phyloP scores from a whole-genome alignment of 2,113 vertebrate species.

The Daboia siamensis region DNA sequence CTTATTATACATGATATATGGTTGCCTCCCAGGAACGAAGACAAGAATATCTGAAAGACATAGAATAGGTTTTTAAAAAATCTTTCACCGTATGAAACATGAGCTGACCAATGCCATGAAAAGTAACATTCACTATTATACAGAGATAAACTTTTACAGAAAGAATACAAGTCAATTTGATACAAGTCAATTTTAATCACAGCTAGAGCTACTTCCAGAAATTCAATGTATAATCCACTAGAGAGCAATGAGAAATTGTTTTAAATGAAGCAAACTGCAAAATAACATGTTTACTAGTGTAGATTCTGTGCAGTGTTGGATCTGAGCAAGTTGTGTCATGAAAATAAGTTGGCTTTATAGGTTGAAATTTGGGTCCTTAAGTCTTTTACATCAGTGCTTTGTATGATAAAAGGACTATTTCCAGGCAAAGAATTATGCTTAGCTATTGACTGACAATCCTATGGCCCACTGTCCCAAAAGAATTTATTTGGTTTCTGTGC shows the following conservation, averaged over 20 bases:
- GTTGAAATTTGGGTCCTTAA: neutral
- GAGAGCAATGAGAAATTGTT: neutral
- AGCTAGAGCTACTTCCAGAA: neutral
- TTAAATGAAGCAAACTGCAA: neutral
- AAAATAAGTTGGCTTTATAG: neutral
- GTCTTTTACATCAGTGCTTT: neutral
- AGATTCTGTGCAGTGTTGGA: neutral
- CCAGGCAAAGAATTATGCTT: neutral
- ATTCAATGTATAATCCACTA: neutral
- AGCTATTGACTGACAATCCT: neutral
- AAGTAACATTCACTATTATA: neutral
- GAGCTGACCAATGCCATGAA: neutral
- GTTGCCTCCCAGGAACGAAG: neutral
- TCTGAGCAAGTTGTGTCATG: neutral
- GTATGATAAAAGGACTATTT: neutral
- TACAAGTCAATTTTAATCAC: constrained; percentile 6
- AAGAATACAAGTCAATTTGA: neutral
- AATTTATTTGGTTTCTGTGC: neutral
- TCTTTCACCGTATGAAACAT: neutral
- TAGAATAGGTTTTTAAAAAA: neutral
- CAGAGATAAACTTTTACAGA: neutral
- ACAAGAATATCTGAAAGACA: accelerated
- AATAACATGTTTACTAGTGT: neutral
- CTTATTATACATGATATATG: neutral
- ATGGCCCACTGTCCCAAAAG: neutral